Evolutionary conservation across 2,113 vertebrate genomes (phyloP), one percentile per base, ranked within the genome.

Genomic region (Galemys pyrenaicus): DNA sequence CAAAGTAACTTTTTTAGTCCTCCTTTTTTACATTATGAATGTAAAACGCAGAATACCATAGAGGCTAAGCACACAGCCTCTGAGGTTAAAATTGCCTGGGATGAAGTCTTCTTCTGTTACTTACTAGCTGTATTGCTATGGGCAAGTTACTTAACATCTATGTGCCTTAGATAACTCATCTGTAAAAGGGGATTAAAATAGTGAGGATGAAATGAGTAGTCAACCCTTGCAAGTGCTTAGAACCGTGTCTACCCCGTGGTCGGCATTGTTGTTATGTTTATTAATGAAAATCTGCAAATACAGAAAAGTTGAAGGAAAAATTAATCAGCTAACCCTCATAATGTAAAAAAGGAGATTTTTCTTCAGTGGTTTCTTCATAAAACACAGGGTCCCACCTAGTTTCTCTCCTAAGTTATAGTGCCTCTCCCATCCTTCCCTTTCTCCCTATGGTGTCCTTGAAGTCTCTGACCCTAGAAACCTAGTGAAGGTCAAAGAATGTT

Each of bases 261-360:
- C 30, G 49, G 9, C 58, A 13, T 16, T 60, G 54, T 60, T 3
- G 46, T 88, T 56, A 35, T 0, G 26, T 17, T 62, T 78, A 13
- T 44, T 85, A 56, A 64, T 80, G 67, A 79, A 80, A 87, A 82
- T n/a, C 37, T 28, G 30, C 89, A 90, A 87, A 91, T 37, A 80
- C 60, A 89, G 56, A 82, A 68, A 62, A 60, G 5, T 71, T 77
- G 8, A 28, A 93, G 71, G 83, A 88, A 91, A 85, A 39, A 74
- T 70, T 54, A 60, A 51, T 80, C 12, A 6, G n/a, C 87, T 92
- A 88, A 85, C 44, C 49, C 6, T 30, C 32, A 73, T 71, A 26
- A 62, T 46, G n/a, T 83, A 78, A 79, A 92, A 68, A 81, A 1
- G 86, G 68, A 94, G 75, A 89, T 94, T 89, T 92, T 91, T 54